Percentiles rank a stretch among this genome's conserved stretches.
Evolutionary conservation across 2,888 invertebrate species (phyloP).

Genomic region (Xanthia icteritia): DNA sequence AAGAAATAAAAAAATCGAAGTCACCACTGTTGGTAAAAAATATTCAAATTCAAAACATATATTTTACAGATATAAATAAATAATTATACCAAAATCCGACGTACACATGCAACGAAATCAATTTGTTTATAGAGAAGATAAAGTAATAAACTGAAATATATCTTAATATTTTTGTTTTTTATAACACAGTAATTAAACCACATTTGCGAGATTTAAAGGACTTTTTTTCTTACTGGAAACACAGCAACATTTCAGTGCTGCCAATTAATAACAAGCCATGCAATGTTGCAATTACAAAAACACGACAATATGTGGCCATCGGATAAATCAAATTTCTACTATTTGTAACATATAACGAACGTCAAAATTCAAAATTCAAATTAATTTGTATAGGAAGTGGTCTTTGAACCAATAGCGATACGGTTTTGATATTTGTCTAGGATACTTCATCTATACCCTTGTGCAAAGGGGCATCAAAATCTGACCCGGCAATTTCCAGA

Average conservation of each 20-base stretch:
- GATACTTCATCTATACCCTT: no score
- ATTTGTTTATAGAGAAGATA: neutral
- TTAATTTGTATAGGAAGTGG: no score
- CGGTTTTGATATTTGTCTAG: no score
- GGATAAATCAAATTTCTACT: constrained; percentile 17
- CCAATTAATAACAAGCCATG: constrained; percentile 1
- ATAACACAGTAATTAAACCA: neutral
- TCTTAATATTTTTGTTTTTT: neutral
- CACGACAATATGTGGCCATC: constrained; percentile 17
- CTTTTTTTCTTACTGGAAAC: constrained; percentile 16
- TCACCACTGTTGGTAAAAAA: neutral
- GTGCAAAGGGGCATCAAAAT: no score
- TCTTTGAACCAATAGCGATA: no score
- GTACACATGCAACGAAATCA: neutral
- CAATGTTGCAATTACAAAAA: constrained; percentile 32
- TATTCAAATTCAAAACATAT: no score
- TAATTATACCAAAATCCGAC: neutral
- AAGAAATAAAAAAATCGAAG: no score
- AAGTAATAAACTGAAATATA: neutral
- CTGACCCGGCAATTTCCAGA: no score
- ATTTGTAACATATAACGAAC: constrained; percentile 37
- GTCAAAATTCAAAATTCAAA: no score
- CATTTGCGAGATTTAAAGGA: constrained; percentile 19
- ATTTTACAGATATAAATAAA: neutral
- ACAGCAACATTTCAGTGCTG: constrained; percentile 13